phyloP scores from a whole-genome alignment of 2,113 vertebrate species.

The Setophaga kirtlandii region DNA sequence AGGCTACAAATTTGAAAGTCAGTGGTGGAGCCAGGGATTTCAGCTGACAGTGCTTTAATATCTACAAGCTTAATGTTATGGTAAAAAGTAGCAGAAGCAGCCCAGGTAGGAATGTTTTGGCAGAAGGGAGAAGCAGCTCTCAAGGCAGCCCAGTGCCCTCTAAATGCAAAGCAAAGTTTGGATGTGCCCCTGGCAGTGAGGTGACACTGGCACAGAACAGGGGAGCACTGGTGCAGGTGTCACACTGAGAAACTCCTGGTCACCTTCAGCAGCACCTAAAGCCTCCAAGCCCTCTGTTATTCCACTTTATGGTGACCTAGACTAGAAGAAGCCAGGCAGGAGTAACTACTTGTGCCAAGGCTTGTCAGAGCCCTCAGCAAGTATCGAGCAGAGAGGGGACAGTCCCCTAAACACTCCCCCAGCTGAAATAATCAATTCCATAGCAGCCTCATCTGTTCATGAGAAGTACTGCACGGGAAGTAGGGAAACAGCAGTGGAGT shows the following conservation, averaged over 20 bases:
- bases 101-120: not conserved
- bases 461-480: not conserved
- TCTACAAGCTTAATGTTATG: not conserved
- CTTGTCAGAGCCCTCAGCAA: not conserved
- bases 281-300: not conserved
- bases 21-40: not conserved
- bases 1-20: not conserved
- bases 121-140: not conserved
- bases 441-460: conserved; percentile 20
- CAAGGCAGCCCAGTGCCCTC: not conserved
- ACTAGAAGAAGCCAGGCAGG: not conserved
- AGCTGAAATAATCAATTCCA: not conserved
- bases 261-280: not conserved
- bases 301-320: not conserved
- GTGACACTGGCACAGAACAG: not conserved
- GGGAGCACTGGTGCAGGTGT: too few relatives aligned
- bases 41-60: not conserved
- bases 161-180: not conserved
- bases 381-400: not conserved
- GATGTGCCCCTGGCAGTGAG: accelerated
- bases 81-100: not conserved
- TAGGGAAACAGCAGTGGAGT: not conserved
- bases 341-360: not conserved
- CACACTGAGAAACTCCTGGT: not conserved
- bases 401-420: not conserved